Base-by-base conservation (phyloP, 2,888 invertebrate species). In the Scelioninae gen. 1 region DNA sequence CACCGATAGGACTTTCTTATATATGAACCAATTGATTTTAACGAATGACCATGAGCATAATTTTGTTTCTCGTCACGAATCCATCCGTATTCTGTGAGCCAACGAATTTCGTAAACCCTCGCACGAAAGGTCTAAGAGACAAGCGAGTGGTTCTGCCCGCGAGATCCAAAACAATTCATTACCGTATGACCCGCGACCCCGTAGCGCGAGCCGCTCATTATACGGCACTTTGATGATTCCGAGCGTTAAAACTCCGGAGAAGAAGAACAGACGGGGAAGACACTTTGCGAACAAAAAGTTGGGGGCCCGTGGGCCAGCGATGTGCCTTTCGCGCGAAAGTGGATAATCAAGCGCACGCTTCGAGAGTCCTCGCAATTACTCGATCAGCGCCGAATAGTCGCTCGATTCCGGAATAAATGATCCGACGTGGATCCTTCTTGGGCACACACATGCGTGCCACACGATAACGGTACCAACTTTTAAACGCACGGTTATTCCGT, bases 121-220 rank as follows among this genome's bases (percentile, higher is more conserved):
- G 43, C 53, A 62, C 40, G 62, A 63, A 55, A 45, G 47, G 45
- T 63, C 62, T 38, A 49, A 60, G 13, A 13, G 58, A 58, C 66
- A 11, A 29, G 13, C 53, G 29, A 76, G 43, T 23, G 29, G 29
- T 15, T 32, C n/a, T 89, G 90, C 88, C 90, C 87, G 87, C 88
- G 88, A 92, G 91, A 90, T 91, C 90, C 88, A 90, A 91, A 92
- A 91, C 90, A 91, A 92, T 91, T 91, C 91, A 91, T 92, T 91
- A 91, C 89, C 87, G 83, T 80, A 80, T 87, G 89, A 89, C 88
- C 90, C 86, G 68, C 84, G 89, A 91, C 89, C 90, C 75, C 75
- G 79, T 77, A 86, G 88, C 89, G 89, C 90, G 89, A 90, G 90
- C 86, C 88, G 89, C 90, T 92, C 91, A 91, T 92, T 91, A 91